Percentiles rank a stretch among this genome's conserved stretches.
These are phyloP conservation scores for Acrobasis suavella DNA, from an alignment of 2,888 invertebrate genomes.

Conservation along the genomic window DNA sequence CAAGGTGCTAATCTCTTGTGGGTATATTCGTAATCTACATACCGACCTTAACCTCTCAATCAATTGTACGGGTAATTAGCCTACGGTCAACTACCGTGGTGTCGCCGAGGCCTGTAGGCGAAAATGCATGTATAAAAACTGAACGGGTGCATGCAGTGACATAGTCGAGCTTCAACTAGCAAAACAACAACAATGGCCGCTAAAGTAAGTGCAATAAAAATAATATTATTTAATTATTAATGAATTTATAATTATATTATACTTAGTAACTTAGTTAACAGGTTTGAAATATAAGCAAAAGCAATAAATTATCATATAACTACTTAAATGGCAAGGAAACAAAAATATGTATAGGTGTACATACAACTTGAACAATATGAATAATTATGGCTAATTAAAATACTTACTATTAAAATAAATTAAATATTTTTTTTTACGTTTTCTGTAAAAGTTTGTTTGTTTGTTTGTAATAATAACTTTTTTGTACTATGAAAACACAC, in stretches of 20 bases:
- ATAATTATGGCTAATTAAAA: too few species aligned
- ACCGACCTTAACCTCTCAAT: slow-evolving; percentile 49
- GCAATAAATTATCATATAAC: too few species aligned
- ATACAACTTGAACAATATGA: too few species aligned
- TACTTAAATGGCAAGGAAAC: too few species aligned
- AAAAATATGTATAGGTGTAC: too few species aligned
- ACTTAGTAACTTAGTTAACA: too few species aligned
- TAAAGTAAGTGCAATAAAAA: slow-evolving; percentile 49
- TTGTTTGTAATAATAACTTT: too few species aligned
- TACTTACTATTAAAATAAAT: too few species aligned
- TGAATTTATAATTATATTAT: not conserved
- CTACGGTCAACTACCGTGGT: slow-evolving; percentile 35
- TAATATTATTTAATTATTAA: not conserved
- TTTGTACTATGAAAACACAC: too few species aligned
- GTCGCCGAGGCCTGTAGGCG: slow-evolving; percentile 43
- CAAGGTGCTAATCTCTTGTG: slow-evolving; percentile 28
- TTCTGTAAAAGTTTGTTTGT: too few species aligned
- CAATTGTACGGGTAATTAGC: slow-evolving; percentile 44
- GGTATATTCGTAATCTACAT: slow-evolving; percentile 29
- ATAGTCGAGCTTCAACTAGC: slow-evolving; percentile 56
- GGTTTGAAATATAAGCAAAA: slow-evolving; percentile 6
- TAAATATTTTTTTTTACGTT: too few species aligned
- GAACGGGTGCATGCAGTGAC: slow-evolving; percentile 41
- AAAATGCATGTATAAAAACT: slow-evolving; percentile 61
- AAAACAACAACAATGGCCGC: slow-evolving; percentile 66